These are phyloP conservation scores for Physella acuta DNA, from an alignment of 1,140 invertebrate genomes.

Conservation along the genomic window DNA sequence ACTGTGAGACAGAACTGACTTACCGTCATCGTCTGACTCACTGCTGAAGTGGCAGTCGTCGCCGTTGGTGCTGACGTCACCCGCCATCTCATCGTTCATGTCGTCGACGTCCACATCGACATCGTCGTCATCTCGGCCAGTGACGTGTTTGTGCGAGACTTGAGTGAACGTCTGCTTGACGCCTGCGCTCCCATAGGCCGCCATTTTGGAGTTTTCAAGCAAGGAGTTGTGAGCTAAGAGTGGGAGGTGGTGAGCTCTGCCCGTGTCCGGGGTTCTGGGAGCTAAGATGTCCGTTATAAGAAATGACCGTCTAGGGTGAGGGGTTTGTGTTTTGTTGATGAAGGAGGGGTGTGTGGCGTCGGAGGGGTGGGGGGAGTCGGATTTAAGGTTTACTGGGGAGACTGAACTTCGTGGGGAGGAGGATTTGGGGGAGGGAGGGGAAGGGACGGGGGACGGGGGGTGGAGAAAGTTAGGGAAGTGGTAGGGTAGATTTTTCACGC, in stretches of 20 bases:
- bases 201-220: no score
- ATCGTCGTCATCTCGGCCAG: no score
- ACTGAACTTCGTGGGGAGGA: not conserved
- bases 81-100: not conserved
- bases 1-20: not conserved
- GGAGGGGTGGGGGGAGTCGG: not conserved
- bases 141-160: no score
- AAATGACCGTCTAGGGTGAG: slow-evolving; percentile 5
- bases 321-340: not conserved
- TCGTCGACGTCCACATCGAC: slow-evolving; percentile 2
- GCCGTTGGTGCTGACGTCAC: not conserved
- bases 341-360: no score
- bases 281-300: slow-evolving; percentile 10
- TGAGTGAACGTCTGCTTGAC: no score
- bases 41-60: slow-evolving; percentile 6
- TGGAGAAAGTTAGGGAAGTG: slow-evolving; percentile 1
- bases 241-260: not conserved
- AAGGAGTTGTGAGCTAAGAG: not conserved
- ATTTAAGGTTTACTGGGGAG: not conserved
- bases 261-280: not conserved
- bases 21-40: slow-evolving; percentile 7
- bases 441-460: not conserved
- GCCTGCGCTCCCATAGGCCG: no score
- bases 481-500: not conserved
- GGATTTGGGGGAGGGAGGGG: not conserved